A percentile compares a stretch with the other conserved stretches of the same genome.
Evolutionary conservation across 2,797 vertebrate genomes (phyloP).

Genomic region (Argentina silus): DNA sequence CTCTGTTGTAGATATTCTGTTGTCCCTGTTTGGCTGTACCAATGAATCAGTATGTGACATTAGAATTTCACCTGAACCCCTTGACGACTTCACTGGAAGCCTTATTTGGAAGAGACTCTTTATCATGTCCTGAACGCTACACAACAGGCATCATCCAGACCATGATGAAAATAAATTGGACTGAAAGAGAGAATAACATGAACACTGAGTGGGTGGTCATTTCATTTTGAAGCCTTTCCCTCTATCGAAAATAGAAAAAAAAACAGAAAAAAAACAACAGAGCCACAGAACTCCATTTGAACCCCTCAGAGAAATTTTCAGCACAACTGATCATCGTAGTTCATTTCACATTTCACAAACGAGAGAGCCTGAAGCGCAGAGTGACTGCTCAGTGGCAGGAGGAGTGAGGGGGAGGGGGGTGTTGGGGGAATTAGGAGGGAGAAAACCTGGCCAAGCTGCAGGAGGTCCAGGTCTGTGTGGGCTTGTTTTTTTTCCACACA

Average conservation of each 20-base stretch:
- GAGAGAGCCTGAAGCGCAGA: conserved; percentile 48
- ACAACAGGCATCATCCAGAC: not conserved
- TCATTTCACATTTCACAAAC: conserved; percentile 61
- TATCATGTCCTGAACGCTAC: not conserved
- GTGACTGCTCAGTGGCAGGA: conserved; percentile 42
- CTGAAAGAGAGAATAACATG: not conserved
- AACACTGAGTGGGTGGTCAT: not conserved
- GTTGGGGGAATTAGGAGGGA: conserved; percentile 20
- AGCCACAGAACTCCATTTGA: conserved; percentile 64
- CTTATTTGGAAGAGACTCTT: not conserved
- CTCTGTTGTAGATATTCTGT: not conserved
- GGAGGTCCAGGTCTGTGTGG: conserved; percentile 48
- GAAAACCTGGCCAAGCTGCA: conserved; percentile 62
- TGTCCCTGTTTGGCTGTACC: not conserved
- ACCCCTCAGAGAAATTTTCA: conserved; percentile 70
- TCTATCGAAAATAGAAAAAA: not conserved
- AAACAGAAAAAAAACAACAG: conserved; percentile 36
- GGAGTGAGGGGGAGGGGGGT: conserved; percentile 5
- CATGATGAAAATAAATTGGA: not conserved
- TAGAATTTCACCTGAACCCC: not conserved
- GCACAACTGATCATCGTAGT: conserved; percentile 71
- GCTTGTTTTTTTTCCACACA: conserved; percentile 48
- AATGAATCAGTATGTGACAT: not conserved
- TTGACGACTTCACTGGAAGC: not conserved
- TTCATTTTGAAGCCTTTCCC: not conserved